These are phyloP conservation scores for Felis catus DNA, from an alignment of 2,113 vertebrate genomes.

Conservation along the genomic window DNA sequence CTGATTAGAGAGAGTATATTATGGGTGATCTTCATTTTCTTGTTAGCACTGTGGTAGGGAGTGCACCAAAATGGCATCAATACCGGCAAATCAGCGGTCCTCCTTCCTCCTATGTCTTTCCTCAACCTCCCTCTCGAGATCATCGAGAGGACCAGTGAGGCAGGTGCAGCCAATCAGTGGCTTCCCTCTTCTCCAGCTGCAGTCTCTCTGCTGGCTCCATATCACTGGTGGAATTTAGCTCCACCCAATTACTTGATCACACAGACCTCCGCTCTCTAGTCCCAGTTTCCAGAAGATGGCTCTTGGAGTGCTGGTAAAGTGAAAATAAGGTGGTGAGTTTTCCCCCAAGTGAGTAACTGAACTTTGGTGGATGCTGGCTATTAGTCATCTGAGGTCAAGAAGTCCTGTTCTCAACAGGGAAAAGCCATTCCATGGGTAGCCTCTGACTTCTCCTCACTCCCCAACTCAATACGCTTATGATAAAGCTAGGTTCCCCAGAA, in stretches of 20 bases:
- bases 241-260: not conserved
- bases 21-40: not conserved
- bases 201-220: accelerated
- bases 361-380: not conserved
- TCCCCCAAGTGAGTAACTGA: not conserved
- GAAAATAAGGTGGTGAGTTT: not conserved
- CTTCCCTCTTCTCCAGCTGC: not conserved
- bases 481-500: not conserved
- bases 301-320: not conserved
- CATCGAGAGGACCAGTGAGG: accelerated
- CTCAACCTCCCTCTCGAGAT: accelerated
- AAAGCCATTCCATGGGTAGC: not conserved
- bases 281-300: not conserved
- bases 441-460: not conserved
- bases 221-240: accelerated
- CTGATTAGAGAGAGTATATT: not conserved
- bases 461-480: not conserved
- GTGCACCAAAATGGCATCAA: accelerated
- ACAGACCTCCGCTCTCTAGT: accelerated
- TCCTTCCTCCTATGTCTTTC: not conserved
- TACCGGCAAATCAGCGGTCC: accelerated
- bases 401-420: not conserved
- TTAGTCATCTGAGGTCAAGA: not conserved
- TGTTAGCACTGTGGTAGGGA: accelerated
- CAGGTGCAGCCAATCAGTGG: not conserved